A percentile compares a stretch with the other conserved stretches of the same genome.
phyloP scores from a whole-genome alignment of 37 sponge, comb jelly and placozoan species.

The Oopsacas minuta region DNA sequence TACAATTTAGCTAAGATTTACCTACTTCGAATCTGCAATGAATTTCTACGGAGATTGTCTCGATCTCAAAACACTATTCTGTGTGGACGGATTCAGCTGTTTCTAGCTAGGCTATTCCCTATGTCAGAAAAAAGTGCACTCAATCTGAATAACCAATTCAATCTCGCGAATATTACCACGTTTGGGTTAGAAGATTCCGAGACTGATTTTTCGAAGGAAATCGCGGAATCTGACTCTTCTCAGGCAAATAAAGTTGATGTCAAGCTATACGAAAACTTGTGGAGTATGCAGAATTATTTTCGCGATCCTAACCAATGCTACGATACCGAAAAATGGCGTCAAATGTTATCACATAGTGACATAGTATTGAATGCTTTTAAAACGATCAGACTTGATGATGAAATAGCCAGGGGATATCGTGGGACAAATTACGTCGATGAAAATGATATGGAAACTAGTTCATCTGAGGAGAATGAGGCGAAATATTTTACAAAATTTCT shows the following conservation, averaged over 20 bases:
- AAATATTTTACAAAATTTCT: constrained; percentile 95
- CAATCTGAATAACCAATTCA: constrained; percentile 95
- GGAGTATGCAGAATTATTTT: constrained; percentile 89
- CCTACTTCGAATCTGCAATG: constrained; percentile 83
- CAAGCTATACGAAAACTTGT: constrained; percentile 76
- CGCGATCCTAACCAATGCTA: constrained; percentile 74
- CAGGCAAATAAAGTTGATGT: constrained; percentile 38
- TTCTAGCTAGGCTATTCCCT: constrained; percentile 88
- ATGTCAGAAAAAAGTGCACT: constrained; percentile 86
- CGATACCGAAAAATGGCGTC: constrained; percentile 48
- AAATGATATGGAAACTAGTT: neutral
- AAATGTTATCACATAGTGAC: constrained; percentile 27
- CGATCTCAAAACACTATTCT: constrained; percentile 83
- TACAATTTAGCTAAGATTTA: constrained; percentile 69
- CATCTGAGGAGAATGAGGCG: constrained; percentile 21
- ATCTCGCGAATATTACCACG: constrained; percentile 84
- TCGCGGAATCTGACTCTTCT: constrained; percentile 4
- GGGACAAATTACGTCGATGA: neutral
- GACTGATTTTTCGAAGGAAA: constrained; percentile 24
- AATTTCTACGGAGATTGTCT: constrained; percentile 77
- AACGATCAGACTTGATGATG: constrained; percentile 58
- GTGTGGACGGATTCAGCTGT: constrained; percentile 93
- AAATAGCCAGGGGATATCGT: neutral
- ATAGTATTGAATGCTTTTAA: constrained; percentile 46
- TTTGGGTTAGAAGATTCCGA: constrained; percentile 40